These are phyloP conservation scores for Podarcis lilfordi DNA, from an alignment of 2,797 vertebrate species.

Conservation along the genomic window DNA sequence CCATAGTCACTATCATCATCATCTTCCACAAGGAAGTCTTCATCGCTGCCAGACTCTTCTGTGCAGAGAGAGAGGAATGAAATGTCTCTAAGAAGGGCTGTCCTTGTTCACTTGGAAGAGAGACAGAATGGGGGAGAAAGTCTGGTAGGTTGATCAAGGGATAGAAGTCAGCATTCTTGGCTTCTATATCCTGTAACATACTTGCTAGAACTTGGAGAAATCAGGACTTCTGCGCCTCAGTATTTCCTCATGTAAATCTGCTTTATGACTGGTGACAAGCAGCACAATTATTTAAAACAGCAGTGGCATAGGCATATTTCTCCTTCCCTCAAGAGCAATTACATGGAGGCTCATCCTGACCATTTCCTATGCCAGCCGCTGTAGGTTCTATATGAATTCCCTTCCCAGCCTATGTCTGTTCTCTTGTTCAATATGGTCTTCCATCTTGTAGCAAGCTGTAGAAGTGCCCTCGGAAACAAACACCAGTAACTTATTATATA, in stretches of 20 bases:
- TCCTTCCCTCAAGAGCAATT: constrained; percentile 19
- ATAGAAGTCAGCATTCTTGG: not conserved
- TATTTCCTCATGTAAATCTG: constrained; percentile 18
- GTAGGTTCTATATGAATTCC: constrained; percentile 23
- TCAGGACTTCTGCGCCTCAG: not conserved
- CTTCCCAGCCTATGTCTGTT: constrained; percentile 39
- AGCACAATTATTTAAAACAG: constrained; percentile 21
- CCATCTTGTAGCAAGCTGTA: constrained; percentile 39
- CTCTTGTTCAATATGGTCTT: constrained; percentile 34
- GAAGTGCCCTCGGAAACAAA: constrained; percentile 6
- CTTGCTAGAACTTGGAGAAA: constrained; percentile 2
- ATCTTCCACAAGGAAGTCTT: constrained; percentile 97
- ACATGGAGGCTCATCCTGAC: constrained; percentile 12
- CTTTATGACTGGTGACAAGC: constrained; percentile 25
- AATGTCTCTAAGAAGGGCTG: constrained; percentile 59
- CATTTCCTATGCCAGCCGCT: constrained; percentile 27
- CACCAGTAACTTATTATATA: constrained; percentile 9
- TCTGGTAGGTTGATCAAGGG: constrained; percentile 18
- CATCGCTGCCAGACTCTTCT: constrained; percentile 91
- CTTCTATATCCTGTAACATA: constrained; percentile 3
- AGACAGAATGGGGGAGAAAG: constrained; percentile 6
- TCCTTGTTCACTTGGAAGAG: constrained; percentile 29
- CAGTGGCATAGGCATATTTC: constrained; percentile 17
- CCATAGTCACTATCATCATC: constrained; percentile 98
- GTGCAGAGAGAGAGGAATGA: constrained; percentile 64